Percentiles rank a stretch among this genome's conserved stretches.
These are phyloP conservation scores for Cryptotermes secundus DNA, from an alignment of 1,140 invertebrate genomes.

Conservation along the genomic window DNA sequence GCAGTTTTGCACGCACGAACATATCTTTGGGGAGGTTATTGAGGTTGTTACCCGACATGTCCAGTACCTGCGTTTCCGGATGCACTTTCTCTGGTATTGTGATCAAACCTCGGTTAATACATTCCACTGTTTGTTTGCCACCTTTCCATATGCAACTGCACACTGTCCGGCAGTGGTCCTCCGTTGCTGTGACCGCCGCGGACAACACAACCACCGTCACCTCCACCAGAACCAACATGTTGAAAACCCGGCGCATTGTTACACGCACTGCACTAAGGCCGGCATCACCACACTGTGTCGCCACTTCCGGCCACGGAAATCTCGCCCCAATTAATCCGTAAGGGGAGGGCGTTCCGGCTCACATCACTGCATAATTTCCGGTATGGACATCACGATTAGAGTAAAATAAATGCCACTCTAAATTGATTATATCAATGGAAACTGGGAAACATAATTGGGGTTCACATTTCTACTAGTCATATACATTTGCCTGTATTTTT, in stretches of 20 bases:
- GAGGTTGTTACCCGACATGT: constrained; percentile 83
- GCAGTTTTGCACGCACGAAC: constrained; percentile 73
- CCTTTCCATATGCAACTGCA: constrained; percentile 91
- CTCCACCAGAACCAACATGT: constrained; percentile 21
- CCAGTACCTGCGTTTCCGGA: constrained; percentile 84
- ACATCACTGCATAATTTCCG: background rate
- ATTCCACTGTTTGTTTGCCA: constrained; percentile 88
- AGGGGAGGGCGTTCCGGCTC: background rate
- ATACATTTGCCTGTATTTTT: too few relatives aligned
- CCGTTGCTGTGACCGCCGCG: background rate
- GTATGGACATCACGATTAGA: background rate
- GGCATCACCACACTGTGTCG: background rate
- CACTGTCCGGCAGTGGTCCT: constrained; percentile 66
- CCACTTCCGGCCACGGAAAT: background rate
- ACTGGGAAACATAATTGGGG: background rate
- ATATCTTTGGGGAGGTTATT: constrained; percentile 76
- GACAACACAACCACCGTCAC: constrained; percentile 21
- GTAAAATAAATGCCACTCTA: background rate
- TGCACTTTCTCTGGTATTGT: constrained; percentile 80
- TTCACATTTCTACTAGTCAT: background rate
- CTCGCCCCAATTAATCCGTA: background rate
- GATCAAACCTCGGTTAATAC: constrained; percentile 75
- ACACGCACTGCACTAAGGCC: background rate
- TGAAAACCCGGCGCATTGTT: background rate
- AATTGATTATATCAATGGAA: background rate